Evolutionary conservation across 2,888 invertebrate species (phyloP).

Genomic region (Clivina fossor): DNA sequence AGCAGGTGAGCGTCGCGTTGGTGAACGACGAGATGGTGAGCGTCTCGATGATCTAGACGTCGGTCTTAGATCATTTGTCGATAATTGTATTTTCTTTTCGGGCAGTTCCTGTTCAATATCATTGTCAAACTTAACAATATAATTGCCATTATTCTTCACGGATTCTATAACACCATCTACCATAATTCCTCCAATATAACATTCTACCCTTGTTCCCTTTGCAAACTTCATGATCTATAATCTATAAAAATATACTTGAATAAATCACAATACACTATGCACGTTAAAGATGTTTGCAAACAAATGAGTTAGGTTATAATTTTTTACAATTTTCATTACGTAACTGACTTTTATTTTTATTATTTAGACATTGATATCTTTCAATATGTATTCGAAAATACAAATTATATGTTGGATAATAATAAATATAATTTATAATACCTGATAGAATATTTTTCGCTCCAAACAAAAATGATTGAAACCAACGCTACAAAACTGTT

Average conservation of each 20-base stretch:
- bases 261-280: background rate
- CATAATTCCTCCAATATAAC: slow-evolving; percentile 3
- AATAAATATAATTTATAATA: no score
- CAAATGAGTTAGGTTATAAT: slow-evolving; percentile 21
- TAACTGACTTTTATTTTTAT: background rate
- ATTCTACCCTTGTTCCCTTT: slow-evolving; percentile 18
- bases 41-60: background rate
- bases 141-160: slow-evolving; percentile 7
- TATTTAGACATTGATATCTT: background rate
- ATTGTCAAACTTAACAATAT: slow-evolving; percentile 20
- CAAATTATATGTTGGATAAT: no score
- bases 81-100: no score
- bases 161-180: slow-evolving; percentile 16
- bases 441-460: slow-evolving; percentile 7
- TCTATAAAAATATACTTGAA: background rate
- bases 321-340: background rate
- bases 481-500: slow-evolving; percentile 26
- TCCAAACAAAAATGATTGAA: slow-evolving; percentile 3
- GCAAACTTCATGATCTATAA: slow-evolving; percentile 20
- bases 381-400: no score
- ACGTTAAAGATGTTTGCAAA: slow-evolving; percentile 17
- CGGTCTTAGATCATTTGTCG: no score
- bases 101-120: slow-evolving; percentile 8
- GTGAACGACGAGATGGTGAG: no score
- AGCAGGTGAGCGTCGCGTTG: slow-evolving; percentile 19